phyloP scores from a whole-genome alignment of 2,113 vertebrate genomes.

The cattle (Bos taurus) region DNA sequence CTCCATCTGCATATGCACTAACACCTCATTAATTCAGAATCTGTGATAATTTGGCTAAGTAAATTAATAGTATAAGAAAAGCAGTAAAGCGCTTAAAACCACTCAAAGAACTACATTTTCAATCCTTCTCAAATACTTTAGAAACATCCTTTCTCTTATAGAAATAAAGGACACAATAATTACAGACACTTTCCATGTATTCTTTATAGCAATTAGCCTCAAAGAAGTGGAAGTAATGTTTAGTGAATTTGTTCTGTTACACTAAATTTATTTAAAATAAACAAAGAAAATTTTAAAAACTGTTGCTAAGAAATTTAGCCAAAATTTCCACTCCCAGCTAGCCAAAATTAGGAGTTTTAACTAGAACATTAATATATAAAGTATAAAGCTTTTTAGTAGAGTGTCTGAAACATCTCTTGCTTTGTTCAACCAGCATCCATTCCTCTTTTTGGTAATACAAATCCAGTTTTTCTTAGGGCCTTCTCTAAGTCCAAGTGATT shows the following conservation, averaged over 20 bases:
- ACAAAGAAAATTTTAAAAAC: background rate
- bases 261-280: background rate
- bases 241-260: background rate
- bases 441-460: background rate
- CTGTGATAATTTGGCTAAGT: slow-evolving; percentile 37
- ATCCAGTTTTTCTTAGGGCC: background rate
- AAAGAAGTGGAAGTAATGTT: background rate
- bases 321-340: background rate
- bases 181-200: background rate
- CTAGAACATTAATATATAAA: background rate
- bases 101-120: slow-evolving; percentile 9
- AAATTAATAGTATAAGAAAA: slow-evolving; percentile 30
- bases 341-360: slow-evolving; percentile 27
- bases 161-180: slow-evolving; percentile 31
- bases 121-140: slow-evolving; percentile 4
- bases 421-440: background rate
- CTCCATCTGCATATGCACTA: background rate
- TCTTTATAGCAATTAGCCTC: background rate
- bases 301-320: background rate
- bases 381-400: background rate
- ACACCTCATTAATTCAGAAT: slow-evolving; percentile 56
- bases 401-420: background rate
- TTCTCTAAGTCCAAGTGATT: background rate
- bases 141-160: background rate
- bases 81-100: slow-evolving; percentile 2